These are phyloP conservation scores for Calephelis nemesis DNA, from an alignment of 1,140 invertebrate species.

Conservation along the genomic window DNA sequence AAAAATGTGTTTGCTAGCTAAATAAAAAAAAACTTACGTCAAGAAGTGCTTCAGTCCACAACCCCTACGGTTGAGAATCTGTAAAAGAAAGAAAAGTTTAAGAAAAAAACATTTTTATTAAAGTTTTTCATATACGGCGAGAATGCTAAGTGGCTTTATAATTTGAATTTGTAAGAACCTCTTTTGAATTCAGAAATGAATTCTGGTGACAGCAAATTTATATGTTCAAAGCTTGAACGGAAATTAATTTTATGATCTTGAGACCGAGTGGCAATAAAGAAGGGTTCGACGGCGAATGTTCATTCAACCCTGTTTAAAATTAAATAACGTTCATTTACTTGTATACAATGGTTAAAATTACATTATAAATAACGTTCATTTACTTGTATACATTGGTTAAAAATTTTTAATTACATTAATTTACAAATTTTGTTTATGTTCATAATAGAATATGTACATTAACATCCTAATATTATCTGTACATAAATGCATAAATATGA, in stretches of 20 bases:
- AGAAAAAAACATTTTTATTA: slow-evolving; percentile 1
- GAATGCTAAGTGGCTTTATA: slow-evolving; percentile 13
- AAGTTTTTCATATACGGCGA: slow-evolving; percentile 9
- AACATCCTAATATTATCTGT: too few relatives aligned
- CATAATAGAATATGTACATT: too few relatives aligned
- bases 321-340: not conserved
- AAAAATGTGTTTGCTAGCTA: slow-evolving; percentile 29
- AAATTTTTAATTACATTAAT: not conserved
- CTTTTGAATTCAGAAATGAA: slow-evolving; percentile 21
- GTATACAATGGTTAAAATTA: not conserved
- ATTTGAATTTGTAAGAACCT: slow-evolving; percentile 15
- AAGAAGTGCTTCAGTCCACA: slow-evolving; percentile 31
- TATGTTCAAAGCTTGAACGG: slow-evolving; percentile 22
- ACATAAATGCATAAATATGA: too few relatives aligned
- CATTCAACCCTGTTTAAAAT: slow-evolving; percentile 27
- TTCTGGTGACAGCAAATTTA: slow-evolving; percentile 25
- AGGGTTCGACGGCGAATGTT: slow-evolving; percentile 30
- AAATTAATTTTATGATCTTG: slow-evolving; percentile 35
- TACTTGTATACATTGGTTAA: not conserved
- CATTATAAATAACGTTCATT: slow-evolving; percentile 1
- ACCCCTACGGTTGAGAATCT: slow-evolving; percentile 30
- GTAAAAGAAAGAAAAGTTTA: slow-evolving; percentile 34
- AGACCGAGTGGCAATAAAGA: slow-evolving; percentile 19
- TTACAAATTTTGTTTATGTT: not conserved
- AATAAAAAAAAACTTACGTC: slow-evolving; percentile 39